These are phyloP conservation scores for Eremophila alpestris DNA, from an alignment of 2,797 vertebrate species.

Conservation along the genomic window DNA sequence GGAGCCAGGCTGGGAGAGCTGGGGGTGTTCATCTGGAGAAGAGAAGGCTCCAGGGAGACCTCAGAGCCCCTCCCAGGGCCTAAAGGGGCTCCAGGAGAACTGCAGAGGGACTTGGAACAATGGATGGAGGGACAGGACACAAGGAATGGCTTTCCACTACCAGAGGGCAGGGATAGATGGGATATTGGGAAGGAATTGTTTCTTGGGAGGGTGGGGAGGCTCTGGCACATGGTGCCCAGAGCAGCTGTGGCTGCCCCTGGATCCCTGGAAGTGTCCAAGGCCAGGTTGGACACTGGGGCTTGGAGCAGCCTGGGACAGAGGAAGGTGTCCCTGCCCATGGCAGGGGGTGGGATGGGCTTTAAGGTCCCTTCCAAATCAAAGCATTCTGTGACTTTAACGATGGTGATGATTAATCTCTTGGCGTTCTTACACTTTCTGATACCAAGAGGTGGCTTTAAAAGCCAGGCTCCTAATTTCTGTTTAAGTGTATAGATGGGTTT, in stretches of 20 bases:
- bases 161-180: neutral
- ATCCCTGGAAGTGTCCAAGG: neutral
- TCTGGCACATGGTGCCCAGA: neutral
- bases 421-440: neutral
- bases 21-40: neutral
- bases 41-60: neutral
- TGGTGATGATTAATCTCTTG: neutral
- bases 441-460: neutral
- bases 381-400: neutral
- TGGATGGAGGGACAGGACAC: neutral
- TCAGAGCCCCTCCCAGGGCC: neutral
- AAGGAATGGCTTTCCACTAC: neutral
- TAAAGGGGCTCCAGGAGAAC: neutral
- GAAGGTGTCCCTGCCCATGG: neutral
- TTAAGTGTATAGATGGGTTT: neutral
- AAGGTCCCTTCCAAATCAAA: neutral
- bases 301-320: fast-evolving
- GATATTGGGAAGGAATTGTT: neutral
- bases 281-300: fast-evolving
- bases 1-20: neutral
- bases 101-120: neutral
- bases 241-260: neutral
- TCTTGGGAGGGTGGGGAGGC: neutral
- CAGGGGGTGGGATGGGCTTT: fast-evolving
- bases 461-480: neutral